phyloP scores from a whole-genome alignment of 1,140 invertebrate genomes.

The Aphaenogaster floridana region DNA sequence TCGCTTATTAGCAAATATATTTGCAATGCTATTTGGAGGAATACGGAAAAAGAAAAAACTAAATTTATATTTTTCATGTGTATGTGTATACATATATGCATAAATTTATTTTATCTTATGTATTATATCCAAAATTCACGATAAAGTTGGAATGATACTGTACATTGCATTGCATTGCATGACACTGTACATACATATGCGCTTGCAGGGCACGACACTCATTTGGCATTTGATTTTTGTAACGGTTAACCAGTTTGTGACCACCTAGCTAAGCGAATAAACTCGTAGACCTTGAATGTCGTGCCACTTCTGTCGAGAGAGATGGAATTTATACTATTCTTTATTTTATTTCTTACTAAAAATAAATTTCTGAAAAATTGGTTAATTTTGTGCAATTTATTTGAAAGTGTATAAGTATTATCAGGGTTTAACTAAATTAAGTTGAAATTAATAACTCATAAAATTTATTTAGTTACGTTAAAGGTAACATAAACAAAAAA shows the following conservation, averaged over 20 bases:
- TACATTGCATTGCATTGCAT: background rate
- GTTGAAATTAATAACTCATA: too few relatives aligned
- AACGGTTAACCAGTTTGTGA: slow-evolving; percentile 54
- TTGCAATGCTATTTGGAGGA: background rate
- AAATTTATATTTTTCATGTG: background rate
- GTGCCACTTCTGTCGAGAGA: background rate
- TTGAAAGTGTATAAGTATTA: background rate
- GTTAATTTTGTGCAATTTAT: background rate
- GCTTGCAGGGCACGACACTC: background rate
- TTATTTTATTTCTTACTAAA: background rate
- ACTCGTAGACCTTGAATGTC: slow-evolving; percentile 55
- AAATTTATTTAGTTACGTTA: too few relatives aligned
- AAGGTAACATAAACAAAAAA: too few relatives aligned
- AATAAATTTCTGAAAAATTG: background rate
- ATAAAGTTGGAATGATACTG: background rate
- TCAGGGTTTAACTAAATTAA: too few relatives aligned
- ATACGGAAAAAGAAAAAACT: background rate
- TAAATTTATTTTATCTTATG: background rate
- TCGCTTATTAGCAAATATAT: background rate
- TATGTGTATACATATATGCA: background rate
- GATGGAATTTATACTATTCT: too few relatives aligned
- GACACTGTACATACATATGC: background rate
- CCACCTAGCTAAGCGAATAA: slow-evolving; percentile 7
- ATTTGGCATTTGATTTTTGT: slow-evolving; percentile 1
- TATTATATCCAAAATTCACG: background rate